These are phyloP conservation scores for Urocyon cinereoargenteus DNA, from an alignment of 2,797 vertebrate genomes.

Conservation along the genomic window DNA sequence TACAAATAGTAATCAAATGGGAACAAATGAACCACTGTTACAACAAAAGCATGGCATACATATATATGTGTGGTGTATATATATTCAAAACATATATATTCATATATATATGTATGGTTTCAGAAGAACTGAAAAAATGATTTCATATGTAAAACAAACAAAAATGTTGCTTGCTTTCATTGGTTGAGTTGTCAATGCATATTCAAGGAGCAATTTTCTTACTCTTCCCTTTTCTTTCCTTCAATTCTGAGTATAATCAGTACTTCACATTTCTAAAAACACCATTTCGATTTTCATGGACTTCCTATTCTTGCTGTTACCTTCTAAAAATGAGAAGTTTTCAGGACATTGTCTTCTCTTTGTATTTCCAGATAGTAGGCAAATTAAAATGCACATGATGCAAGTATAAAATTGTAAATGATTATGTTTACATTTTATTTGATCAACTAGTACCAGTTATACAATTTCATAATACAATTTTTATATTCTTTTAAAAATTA, in stretches of 20 bases:
- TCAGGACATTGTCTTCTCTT: background rate
- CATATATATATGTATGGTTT: background rate
- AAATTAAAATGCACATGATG: background rate
- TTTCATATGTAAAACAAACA: background rate
- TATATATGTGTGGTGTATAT: background rate
- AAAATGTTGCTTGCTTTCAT: background rate
- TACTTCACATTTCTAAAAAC: background rate
- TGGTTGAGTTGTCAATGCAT: background rate
- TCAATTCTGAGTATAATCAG: background rate
- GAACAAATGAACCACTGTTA: background rate
- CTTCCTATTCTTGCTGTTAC: background rate
- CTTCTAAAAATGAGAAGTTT: background rate
- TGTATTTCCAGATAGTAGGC: slow-evolving; percentile 6
- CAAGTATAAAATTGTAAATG: slow-evolving; percentile 9
- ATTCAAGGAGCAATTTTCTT: slow-evolving; percentile 8
- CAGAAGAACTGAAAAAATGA: background rate
- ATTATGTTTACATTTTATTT: background rate
- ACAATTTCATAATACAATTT: background rate
- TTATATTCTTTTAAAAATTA: background rate
- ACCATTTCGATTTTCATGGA: background rate
- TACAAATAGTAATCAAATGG: background rate
- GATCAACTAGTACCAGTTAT: background rate
- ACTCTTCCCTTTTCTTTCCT: background rate
- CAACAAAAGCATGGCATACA: background rate
- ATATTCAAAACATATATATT: background rate